Evolutionary conservation across 2,113 vertebrate species (phyloP), one percentile per base, ranked within the genome.

Genomic region (Argyrosomus japonicus): DNA sequence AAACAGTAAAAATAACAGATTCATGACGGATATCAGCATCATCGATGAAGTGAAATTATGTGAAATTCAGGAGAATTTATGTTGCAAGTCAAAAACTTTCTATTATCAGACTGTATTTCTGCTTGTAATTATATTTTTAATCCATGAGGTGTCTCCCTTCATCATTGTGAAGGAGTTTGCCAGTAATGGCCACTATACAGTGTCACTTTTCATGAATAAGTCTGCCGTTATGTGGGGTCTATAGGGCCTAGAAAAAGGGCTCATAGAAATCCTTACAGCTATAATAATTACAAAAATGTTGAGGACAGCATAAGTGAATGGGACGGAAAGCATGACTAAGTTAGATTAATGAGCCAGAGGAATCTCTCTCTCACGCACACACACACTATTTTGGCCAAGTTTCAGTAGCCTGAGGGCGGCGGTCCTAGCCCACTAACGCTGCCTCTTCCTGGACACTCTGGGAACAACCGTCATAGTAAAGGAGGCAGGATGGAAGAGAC

Each of bases 331-430:
- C 77, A 79, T 82, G 76, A 87, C 83, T 79, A 88, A 71, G 87
- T 88, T 89, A 84, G 89, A 89, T 88, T 88, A 92, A 92, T 86
- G 87, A 93, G 82, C 75, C 63, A 25, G 63, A 73, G 68, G 61
- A 87, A 72, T 77, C 79, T 82, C 79, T 78, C 21, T 6, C 61
- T 29, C 68, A 75, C 64, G 27, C 74, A 82, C 32, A 61, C 71
- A 61, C 36, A 64, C 29, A 76, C 61, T 47, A 4, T 78, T 86
- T 85, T 80, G 79, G 81, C 83, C 67, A 79, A 11, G 75, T 82
- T 84, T 79, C 62, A 60, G 81, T 72, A 29, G 70, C 89, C 84
- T 23, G 23, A 54, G 50, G 86, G 70, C 54, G 65, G 77, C 36
- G 10, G 64, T 54, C 62, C 21, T 57, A 65, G 53, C 78, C 77